Conservation (phyloP, 2,888 invertebrate genomes). For the Latrodectus elegans region DNA sequence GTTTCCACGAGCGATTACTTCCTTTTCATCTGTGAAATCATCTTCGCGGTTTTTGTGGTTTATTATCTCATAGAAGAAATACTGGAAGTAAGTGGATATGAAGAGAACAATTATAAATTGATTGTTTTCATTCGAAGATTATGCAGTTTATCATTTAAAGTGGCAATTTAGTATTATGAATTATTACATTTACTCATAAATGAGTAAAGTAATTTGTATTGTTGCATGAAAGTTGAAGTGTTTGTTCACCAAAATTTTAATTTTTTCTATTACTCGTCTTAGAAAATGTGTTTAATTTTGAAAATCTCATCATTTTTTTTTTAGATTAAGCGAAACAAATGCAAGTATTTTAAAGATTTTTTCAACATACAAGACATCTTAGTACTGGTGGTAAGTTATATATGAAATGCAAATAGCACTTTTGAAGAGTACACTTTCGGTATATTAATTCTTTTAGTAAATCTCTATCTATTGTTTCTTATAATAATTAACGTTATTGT, state of each 20-base stretch:
- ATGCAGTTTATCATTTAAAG: too few species aligned
- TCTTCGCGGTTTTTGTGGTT: constrained; percentile 77
- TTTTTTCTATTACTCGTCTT: too few species aligned
- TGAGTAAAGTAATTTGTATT: too few species aligned
- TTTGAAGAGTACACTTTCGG: neutral
- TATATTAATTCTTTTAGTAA: too few species aligned
- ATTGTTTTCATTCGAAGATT: neutral
- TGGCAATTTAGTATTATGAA: too few species aligned
- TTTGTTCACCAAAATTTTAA: too few species aligned
- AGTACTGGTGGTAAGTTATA: constrained; percentile 68
- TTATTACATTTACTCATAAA: too few species aligned
- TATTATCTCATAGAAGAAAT: constrained; percentile 79
- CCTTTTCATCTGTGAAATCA: constrained; percentile 77
- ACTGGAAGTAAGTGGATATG: constrained; percentile 75
- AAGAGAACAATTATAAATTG: neutral
- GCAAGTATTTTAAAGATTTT: constrained; percentile 78
- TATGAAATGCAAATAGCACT: neutral
- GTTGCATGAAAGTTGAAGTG: too few species aligned
- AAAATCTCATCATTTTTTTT: constrained; percentile 14
- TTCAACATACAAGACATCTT: constrained; percentile 81
- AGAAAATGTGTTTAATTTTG: neutral
- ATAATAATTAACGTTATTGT: too few species aligned
- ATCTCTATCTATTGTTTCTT: too few species aligned
- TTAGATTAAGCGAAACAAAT: constrained; percentile 73
- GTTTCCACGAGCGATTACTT: constrained; percentile 76